A percentile compares a stretch with the other conserved stretches of the same genome.
phyloP scores from a whole-genome alignment of 2,797 vertebrate genomes.

The Pelodytes ibericus region DNA sequence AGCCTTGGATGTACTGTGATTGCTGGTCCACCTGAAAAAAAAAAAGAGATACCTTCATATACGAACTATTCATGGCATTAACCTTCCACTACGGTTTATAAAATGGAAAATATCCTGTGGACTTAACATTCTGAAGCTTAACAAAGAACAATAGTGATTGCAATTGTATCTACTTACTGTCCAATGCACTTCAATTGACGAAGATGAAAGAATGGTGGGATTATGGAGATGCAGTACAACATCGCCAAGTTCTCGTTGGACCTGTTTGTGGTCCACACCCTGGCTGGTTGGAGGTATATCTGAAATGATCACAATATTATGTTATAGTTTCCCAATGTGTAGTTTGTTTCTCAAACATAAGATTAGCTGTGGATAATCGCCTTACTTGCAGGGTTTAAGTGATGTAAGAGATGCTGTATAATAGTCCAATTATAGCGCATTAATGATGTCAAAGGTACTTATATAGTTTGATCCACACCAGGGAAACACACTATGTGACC shows the following conservation, averaged over 20 bases:
- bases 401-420: too few species aligned
- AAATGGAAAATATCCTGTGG: background rate
- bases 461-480: too few species aligned
- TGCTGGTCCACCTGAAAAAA: slow-evolving; percentile 91
- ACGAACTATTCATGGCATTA: slow-evolving; percentile 9
- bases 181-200: slow-evolving; percentile 95
- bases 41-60: background rate
- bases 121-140: background rate
- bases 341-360: background rate
- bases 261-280: slow-evolving; percentile 95
- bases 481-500: too few species aligned
- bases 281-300: slow-evolving; percentile 95
- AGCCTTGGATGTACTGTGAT: slow-evolving; percentile 96
- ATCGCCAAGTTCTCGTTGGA: slow-evolving; percentile 91
- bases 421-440: too few species aligned
- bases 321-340: background rate
- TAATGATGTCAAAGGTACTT: too few species aligned
- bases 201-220: slow-evolving; percentile 95
- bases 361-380: background rate
- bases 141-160: background rate
- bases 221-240: slow-evolving; percentile 95
- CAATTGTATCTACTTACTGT: slow-evolving; percentile 78
- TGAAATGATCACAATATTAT: slow-evolving; percentile 66
- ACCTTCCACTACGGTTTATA: background rate
- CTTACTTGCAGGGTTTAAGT: too few species aligned